Percentiles rank a stretch among this genome's conserved stretches.
Conservation (phyloP, 2,113 vertebrate genomes). For the Polypterus bichir region DNA sequence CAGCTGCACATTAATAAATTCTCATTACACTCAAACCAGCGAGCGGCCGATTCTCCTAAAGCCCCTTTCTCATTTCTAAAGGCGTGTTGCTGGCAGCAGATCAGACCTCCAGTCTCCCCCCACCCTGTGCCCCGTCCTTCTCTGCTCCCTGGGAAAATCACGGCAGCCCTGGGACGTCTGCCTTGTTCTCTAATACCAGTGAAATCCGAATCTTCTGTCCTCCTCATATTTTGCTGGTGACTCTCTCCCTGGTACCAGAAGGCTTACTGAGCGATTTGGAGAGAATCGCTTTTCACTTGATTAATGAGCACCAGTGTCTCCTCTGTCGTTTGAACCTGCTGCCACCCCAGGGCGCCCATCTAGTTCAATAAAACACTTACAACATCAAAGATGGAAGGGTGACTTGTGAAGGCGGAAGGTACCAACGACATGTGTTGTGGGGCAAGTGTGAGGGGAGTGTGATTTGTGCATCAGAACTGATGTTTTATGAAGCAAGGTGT, state of each 20-base stretch:
- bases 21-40: slow-evolving; percentile 34
- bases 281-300: slow-evolving; percentile 23
- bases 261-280: slow-evolving; percentile 28
- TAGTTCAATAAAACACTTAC: not conserved
- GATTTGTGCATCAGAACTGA: no score
- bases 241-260: slow-evolving; percentile 16
- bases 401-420: no score
- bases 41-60: slow-evolving; percentile 28
- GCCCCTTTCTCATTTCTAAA: slow-evolving; percentile 35
- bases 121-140: slow-evolving; percentile 30
- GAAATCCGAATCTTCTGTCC: slow-evolving; percentile 54
- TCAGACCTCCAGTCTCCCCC: slow-evolving; percentile 36
- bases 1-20: slow-evolving; percentile 42
- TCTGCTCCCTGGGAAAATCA: slow-evolving; percentile 62
- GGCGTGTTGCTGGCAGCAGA: slow-evolving; percentile 49
- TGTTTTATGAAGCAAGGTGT: no score
- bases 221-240: slow-evolving; percentile 38
- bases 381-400: no score
- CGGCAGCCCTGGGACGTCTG: slow-evolving; percentile 14
- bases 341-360: not conserved
- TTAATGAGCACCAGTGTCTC: slow-evolving; percentile 15
- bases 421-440: no score
- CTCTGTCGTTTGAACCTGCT: not conserved
- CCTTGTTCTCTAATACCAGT: slow-evolving; percentile 31
- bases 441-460: no score